Base-by-base conservation (phyloP, 1,140 invertebrate species). In the Drosophila elegans region DNA sequence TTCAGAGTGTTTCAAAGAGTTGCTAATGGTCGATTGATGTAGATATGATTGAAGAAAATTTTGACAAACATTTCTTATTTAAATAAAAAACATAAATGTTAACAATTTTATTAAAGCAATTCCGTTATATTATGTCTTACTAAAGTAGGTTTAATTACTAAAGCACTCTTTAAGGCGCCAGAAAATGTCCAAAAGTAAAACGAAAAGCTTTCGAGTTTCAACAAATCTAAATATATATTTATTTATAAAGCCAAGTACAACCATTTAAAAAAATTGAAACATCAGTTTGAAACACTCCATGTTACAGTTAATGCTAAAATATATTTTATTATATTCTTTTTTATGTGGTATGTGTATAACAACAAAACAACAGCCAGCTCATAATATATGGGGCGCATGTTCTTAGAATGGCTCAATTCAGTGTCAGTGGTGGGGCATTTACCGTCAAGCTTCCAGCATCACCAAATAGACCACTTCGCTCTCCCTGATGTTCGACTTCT, bases 321-420 rank as follows among this genome's bases (percentile, higher is more conserved):
- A 83, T 61, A 64, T 78, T 38, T 81, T 59, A 53, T 51, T 78
- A 57, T 69, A 60, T 74, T 60, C 59, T 46, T 72, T 72, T 53
- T 55, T 64, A 53, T 49, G 32, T 54, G 60, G 59, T 67, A 67
- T 80, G 60, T 55, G 55, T 55, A 67, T 39, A 85, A 86, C 68
- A 85, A 85, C 61, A 80, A 69, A 71, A 84, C 74, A 85, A 88
- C 75, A 86, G 79, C 67, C 83, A 88, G 83, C 78, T 86, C 63
- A 80, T 78, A 77, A 59, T 74, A 60, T 39, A 6, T 69, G 56
- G 63, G 74, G 60, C 60, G 83, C 83, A 73, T 74, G 74, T 82
- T 88, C 62, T 66, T 60, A 59, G 51, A 53, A 56, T 59, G 71
- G 64, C 60, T 71, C 78, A 60, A 71, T 39, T 81, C 66, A 64